Evolutionary conservation across 2,113 vertebrate species (phyloP).

Genomic region (Setophaga petechia): DNA sequence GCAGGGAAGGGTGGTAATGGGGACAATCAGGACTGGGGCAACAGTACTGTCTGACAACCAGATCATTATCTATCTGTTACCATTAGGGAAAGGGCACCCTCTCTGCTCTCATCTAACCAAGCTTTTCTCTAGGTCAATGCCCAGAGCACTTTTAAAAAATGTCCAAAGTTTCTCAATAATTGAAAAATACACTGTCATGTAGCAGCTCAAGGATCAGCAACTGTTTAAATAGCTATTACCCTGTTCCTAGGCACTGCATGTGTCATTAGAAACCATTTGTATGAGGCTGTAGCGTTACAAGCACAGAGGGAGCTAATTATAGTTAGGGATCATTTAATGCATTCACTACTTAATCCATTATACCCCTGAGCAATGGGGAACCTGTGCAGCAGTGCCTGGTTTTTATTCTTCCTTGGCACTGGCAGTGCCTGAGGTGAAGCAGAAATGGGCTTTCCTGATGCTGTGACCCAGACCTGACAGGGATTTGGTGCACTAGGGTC

Average conservation of each 20-base stretch:
- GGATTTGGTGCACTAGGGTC: neutral
- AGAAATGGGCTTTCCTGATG: neutral
- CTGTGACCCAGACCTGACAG: rapidly evolving
- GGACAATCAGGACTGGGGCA: neutral
- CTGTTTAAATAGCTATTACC: constrained; percentile 44
- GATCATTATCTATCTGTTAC: constrained; percentile 6
- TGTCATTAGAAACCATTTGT: constrained; percentile 61
- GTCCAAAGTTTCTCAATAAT: neutral
- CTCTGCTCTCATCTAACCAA: neutral
- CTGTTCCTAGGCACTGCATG: constrained; percentile 19
- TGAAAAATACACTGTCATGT: neutral
- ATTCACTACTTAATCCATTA: constrained; percentile 46
- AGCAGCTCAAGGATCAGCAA: constrained; percentile 23
- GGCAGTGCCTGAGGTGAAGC: neutral
- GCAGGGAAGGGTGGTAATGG: neutral
- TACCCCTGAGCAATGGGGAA: constrained; percentile 11
- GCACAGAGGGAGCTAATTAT: constrained; percentile 61
- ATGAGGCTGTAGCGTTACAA: constrained; percentile 26
- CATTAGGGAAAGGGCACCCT: neutral
- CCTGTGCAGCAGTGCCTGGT: neutral
- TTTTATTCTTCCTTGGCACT: neutral
- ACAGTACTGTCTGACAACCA: neutral
- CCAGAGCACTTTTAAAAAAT: constrained; percentile 7
- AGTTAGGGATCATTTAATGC: constrained; percentile 59
- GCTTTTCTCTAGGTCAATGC: constrained; percentile 30